A percentile compares a stretch with the other conserved stretches of the same genome.
These are phyloP conservation scores for Lacerta bilineata DNA, from an alignment of 2,797 vertebrate species.

Conservation along the genomic window DNA sequence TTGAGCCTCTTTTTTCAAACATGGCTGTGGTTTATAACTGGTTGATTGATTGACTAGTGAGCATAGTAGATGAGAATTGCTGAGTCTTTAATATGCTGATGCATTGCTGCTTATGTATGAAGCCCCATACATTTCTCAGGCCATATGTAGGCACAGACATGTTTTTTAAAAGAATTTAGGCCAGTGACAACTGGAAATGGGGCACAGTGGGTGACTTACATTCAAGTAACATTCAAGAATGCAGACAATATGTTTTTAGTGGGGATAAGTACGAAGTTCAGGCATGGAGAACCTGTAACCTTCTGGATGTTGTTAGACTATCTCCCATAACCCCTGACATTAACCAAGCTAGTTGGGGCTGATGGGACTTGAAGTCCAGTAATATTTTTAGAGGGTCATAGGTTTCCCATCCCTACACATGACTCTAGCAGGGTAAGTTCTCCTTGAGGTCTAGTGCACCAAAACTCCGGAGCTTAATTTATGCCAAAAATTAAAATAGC, in stretches of 20 bases:
- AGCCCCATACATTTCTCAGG: not conserved
- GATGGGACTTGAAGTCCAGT: no score
- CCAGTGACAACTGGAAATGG: not conserved
- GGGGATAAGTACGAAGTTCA: not conserved
- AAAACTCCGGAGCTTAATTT: not conserved
- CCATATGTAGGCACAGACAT: not conserved
- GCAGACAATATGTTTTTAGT: not conserved
- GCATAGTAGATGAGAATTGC: not conserved
- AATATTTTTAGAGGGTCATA: no score
- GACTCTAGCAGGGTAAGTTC: not conserved
- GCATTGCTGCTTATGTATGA: not conserved
- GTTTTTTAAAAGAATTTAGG: not conserved
- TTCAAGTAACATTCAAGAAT: not conserved
- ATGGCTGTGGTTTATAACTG: not conserved
- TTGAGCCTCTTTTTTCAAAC: not conserved
- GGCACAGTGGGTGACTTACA: not conserved
- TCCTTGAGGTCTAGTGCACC: not conserved
- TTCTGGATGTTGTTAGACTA: not conserved
- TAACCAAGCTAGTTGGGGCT: no score
- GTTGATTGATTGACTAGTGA: not conserved
- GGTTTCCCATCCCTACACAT: no score
- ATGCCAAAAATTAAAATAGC: constrained; percentile 10
- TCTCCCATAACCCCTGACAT: no score
- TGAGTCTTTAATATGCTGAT: not conserved
- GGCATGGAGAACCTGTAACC: not conserved